phyloP scores from a whole-genome alignment of 2,888 invertebrate species.

The Leucophora obtusa region DNA sequence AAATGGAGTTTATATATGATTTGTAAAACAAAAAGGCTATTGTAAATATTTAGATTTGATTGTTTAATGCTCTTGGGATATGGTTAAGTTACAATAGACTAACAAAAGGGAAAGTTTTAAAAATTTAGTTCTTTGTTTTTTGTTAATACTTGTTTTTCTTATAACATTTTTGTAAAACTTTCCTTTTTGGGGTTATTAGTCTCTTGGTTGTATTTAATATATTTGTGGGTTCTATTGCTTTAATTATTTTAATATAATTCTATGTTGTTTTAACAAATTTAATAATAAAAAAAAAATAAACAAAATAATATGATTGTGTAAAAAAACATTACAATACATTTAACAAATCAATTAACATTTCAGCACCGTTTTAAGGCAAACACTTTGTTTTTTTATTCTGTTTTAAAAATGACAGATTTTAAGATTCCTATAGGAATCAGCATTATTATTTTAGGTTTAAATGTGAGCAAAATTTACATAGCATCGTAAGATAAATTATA shows the following conservation, averaged over 20 bases:
- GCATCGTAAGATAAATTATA: not conserved
- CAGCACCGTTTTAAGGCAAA: constrained; percentile 78
- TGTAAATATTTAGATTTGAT: constrained; percentile 72
- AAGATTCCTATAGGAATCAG: constrained; percentile 4
- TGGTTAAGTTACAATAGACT: constrained; percentile 58
- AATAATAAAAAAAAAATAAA: constrained; percentile 55
- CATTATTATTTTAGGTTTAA: constrained; percentile 3
- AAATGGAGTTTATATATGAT: constrained; percentile 51
- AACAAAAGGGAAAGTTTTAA: not conserved
- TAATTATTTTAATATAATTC: constrained; percentile 19
- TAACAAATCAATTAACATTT: constrained; percentile 75
- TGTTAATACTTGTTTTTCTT: not conserved
- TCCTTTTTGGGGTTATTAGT: not conserved
- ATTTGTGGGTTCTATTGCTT: constrained; percentile 31
- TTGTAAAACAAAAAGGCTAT: constrained; percentile 73
- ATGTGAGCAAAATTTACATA: not conserved
- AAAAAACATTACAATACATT: constrained; percentile 60
- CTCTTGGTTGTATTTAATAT: constrained; percentile 32
- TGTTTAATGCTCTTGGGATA: constrained; percentile 74
- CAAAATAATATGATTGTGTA: constrained; percentile 34
- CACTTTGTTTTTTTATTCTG: constrained; percentile 65
- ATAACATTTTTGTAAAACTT: constrained; percentile 7
- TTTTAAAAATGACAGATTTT: constrained; percentile 4
- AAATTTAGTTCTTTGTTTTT: not conserved
- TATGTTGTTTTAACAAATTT: constrained; percentile 38